Base-by-base conservation (phyloP, 2,113 vertebrate species). In the Galemys pyrenaicus region DNA sequence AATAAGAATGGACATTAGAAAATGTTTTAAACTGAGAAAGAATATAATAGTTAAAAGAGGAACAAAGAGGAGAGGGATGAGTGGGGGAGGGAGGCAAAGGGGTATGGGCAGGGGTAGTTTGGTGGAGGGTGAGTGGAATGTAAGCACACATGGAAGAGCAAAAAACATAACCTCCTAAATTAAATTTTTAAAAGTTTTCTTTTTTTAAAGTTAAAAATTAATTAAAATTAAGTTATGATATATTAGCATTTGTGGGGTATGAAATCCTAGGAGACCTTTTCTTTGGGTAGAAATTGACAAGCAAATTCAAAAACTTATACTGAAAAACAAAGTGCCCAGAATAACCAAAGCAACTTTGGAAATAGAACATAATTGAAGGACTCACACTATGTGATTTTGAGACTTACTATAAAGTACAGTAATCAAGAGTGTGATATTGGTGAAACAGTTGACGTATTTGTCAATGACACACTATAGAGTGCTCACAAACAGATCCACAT, bases 1-100 rank as follows among this genome's bases (percentile, higher is more conserved):
- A 92, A 58, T 56, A 46, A 82, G 70, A 75, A 77, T 35, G 44
- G 62, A 84, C 60, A 84, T 64, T 75, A 51, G 30, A 46, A 95
- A 89, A 67, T 46, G 84, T 60, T 89, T 71, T 85, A n/a, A 73
- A 78, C 15, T 56, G 46, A 77, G n/a, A 17, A 15, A 71, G 78
- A 77, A 73, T 73, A 37, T 54, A 54, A 54, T 54, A 54, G 51
- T 51, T 51, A 51, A 51, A 54, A 54, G 19, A 20, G 19, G 51
- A 54, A 54, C 51, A 54, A 17, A 54, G 19, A 54, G 49, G 49
- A 51, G 49, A 9, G 51, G 15, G 51, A 20, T 4, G 17, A 20
- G 19, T 4, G 15, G 6, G 51, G 51, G 51, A 54, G 51, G 15
- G 51, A 54, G 19, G 51, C 51, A 54, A 17, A 49, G 17, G 51